Conservation (phyloP, 2,888 invertebrate genomes). For the Flexamia atlantica region DNA sequence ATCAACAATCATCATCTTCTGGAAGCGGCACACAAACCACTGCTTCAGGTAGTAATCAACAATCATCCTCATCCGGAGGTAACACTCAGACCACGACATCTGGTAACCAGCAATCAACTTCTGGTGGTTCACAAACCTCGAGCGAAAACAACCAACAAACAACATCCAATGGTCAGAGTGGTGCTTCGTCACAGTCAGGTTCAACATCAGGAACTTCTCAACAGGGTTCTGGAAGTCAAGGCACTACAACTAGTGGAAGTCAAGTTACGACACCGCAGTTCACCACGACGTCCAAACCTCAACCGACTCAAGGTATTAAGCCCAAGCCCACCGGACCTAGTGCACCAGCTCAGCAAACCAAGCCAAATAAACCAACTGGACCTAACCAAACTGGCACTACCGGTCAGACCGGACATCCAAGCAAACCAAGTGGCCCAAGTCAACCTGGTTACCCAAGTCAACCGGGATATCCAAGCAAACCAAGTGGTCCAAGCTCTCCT, state of each 20-base stretch:
- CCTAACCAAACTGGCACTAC: slow-evolving; percentile 3
- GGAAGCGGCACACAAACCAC: slow-evolving; percentile 66
- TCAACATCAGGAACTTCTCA: slow-evolving; percentile 61
- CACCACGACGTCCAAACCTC: slow-evolving; percentile 62
- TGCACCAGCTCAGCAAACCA: slow-evolving; percentile 59
- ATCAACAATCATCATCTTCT: slow-evolving; percentile 62
- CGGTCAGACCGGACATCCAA: background rate
- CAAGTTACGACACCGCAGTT: slow-evolving; percentile 67
- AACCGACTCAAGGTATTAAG: slow-evolving; percentile 54
- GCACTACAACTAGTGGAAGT: slow-evolving; percentile 52
- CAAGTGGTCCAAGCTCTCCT: background rate
- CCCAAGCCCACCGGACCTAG: slow-evolving; percentile 69
- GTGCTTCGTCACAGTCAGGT: slow-evolving; percentile 35
- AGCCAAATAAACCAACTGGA: slow-evolving; percentile 33
- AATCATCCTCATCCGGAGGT: slow-evolving; percentile 60
- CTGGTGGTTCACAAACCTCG: slow-evolving; percentile 58
- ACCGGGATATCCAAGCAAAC: slow-evolving; percentile 49
- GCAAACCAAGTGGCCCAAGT: background rate
- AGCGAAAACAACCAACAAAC: slow-evolving; percentile 62
- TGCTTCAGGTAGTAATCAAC: slow-evolving; percentile 63
- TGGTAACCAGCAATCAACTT: slow-evolving; percentile 62
- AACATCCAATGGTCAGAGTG: slow-evolving; percentile 56
- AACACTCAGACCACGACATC: slow-evolving; percentile 44
- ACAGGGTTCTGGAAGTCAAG: slow-evolving; percentile 63
- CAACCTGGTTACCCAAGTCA: slow-evolving; percentile 49